Percentiles rank a stretch among this genome's conserved stretches.
These are phyloP conservation scores for Trachelus iudaicus DNA, from an alignment of 2,888 invertebrate genomes.

Conservation along the genomic window DNA sequence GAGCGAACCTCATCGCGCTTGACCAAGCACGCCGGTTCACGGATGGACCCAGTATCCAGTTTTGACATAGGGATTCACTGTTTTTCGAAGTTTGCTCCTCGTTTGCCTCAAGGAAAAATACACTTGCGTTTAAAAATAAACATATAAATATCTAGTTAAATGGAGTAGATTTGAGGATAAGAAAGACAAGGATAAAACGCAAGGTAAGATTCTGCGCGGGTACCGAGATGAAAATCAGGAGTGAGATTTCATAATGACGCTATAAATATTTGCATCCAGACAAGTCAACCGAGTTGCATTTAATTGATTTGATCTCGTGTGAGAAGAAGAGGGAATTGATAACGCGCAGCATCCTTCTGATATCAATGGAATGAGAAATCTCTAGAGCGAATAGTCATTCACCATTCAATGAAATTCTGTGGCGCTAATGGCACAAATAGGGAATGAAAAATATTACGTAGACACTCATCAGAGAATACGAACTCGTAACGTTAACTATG, in stretches of 20 bases:
- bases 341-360: not conserved
- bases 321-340: not conserved
- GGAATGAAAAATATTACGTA: not conserved
- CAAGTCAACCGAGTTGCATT: not conserved
- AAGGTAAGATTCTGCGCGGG: not conserved
- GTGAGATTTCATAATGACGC: not conserved
- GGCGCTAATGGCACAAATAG: not conserved
- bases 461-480: not conserved
- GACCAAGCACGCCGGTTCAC: constrained; percentile 8
- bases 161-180: not conserved
- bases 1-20: constrained; percentile 31
- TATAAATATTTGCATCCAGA: not conserved
- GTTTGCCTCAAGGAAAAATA: not conserved
- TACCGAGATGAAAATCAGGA: not conserved
- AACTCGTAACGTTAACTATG: too few species aligned
- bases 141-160: not conserved
- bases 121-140: not conserved
- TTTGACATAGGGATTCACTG: not conserved
- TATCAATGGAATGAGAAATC: not conserved
- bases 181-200: not conserved
- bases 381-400: not conserved
- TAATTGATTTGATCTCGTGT: not conserved
- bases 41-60: not conserved
- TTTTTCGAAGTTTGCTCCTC: not conserved
- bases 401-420: not conserved